Evolutionary conservation across 2,113 vertebrate genomes (phyloP).

Genomic region (Scolopax mira): DNA sequence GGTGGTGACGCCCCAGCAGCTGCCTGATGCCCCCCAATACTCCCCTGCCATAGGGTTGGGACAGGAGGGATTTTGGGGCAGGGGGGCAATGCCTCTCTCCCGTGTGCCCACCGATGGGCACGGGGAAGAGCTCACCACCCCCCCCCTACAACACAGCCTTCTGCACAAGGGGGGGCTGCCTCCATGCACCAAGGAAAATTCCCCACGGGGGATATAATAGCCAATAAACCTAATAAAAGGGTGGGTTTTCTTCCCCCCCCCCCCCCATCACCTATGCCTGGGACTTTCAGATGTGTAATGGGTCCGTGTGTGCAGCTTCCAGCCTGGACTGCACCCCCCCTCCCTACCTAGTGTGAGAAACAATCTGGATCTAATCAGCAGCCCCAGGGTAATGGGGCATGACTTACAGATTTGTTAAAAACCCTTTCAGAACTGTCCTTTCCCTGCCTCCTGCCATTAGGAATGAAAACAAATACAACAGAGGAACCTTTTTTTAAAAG

Average conservation of each 20-base stretch:
- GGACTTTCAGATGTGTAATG: not conserved
- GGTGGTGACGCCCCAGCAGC: not conserved
- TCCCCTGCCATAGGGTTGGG: not conserved
- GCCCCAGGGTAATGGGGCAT: constrained; percentile 43
- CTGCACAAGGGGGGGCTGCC: not conserved
- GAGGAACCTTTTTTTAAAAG: constrained; percentile 22
- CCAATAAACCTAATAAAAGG: not conserved
- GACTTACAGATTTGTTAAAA: constrained; percentile 61
- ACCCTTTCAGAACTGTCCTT: constrained; percentile 58
- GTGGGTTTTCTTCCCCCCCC: not conserved
- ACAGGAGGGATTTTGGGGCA: not conserved
- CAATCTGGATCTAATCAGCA: constrained; percentile 55
- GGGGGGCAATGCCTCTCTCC: not conserved
- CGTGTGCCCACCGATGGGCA: not conserved
- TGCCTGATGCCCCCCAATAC: not conserved
- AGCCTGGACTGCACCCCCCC: not conserved
- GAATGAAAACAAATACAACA: constrained; percentile 57
- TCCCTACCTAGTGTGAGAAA: not conserved
- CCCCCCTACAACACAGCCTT: not conserved
- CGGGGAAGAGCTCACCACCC: fast-evolving
- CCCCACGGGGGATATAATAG: not conserved
- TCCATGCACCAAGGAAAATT: fast-evolving
- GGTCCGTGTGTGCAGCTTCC: not conserved
- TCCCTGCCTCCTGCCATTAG: constrained; percentile 64
- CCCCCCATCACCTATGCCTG: not conserved